Conservation (phyloP, 1,140 invertebrate genomes). For the Cotesia typhae region DNA sequence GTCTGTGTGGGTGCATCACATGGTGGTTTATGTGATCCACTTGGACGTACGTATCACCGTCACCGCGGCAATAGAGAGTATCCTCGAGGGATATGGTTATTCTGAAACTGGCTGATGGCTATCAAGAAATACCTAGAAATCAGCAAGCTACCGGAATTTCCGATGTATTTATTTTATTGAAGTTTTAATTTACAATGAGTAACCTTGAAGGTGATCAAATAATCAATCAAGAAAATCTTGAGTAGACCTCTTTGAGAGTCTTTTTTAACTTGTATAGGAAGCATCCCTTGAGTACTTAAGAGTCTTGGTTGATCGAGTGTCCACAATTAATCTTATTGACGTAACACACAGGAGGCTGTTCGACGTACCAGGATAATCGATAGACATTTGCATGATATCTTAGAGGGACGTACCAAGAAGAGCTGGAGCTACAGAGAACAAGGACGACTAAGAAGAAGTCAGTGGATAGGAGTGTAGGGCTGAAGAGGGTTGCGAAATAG, state of each 20-base stretch:
- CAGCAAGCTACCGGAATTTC: too few relatives aligned
- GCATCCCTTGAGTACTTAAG: constrained; percentile 14
- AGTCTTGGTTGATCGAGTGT: constrained; percentile 7
- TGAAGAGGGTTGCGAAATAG: not conserved
- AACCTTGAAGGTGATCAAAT: too few relatives aligned
- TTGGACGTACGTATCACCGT: constrained; percentile 11
- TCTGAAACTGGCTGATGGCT: not conserved
- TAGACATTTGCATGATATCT: constrained; percentile 48
- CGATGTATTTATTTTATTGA: too few relatives aligned
- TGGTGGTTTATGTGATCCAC: not conserved
- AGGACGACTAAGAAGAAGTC: not conserved
- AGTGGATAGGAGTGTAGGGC: constrained; percentile 20
- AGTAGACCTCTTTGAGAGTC: too few relatives aligned
- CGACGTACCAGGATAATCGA: constrained; percentile 45
- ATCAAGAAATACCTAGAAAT: not conserved
- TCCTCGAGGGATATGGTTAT: not conserved
- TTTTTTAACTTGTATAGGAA: not conserved
- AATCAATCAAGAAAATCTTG: too few relatives aligned
- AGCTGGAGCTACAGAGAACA: not conserved
- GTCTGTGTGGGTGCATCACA: not conserved
- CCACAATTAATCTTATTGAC: constrained; percentile 23
- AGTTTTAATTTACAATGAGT: too few relatives aligned
- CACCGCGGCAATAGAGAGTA: not conserved
- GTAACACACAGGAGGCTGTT: constrained; percentile 7
- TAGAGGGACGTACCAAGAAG: constrained; percentile 16